Evolutionary conservation across 2,888 invertebrate species (phyloP).

Genomic region (Drosophila nigricruria): DNA sequence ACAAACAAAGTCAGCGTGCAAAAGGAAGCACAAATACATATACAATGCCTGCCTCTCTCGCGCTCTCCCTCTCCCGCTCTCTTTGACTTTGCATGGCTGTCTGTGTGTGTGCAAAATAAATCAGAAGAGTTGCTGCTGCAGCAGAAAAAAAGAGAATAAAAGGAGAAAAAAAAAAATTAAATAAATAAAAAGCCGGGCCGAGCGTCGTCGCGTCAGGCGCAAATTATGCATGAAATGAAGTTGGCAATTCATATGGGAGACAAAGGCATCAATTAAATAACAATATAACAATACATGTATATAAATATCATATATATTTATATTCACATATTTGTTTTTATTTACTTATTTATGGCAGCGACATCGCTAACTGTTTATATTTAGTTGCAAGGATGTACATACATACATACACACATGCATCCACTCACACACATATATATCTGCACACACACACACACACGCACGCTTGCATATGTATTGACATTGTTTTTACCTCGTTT

Average conservation of each 20-base stretch:
- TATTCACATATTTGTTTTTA: constrained; percentile 19
- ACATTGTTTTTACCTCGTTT: constrained; percentile 45
- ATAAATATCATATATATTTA: not conserved
- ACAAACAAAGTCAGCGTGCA: constrained; percentile 48
- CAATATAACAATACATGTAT: constrained; percentile 29
- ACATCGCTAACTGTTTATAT: constrained; percentile 52
- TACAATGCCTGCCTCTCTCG: constrained; percentile 15
- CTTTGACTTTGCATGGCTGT: not conserved
- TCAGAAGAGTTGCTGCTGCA: constrained; percentile 48
- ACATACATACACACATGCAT: constrained; percentile 20
- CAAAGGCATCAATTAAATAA: constrained; percentile 55
- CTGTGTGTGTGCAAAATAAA: constrained; percentile 58
- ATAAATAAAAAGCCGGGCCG: constrained; percentile 60
- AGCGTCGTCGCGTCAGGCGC: constrained; percentile 32
- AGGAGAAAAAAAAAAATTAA: constrained; percentile 39
- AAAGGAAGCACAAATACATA: constrained; percentile 50
- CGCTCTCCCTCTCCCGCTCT: not conserved
- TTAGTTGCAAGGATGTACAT: constrained; percentile 63
- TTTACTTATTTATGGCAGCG: constrained; percentile 46
- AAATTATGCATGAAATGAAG: constrained; percentile 56
- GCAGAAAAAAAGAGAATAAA: constrained; percentile 41
- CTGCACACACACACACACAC: constrained; percentile 20
- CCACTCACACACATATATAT: constrained; percentile 11
- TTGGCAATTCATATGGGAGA: constrained; percentile 40
- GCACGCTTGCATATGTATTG: constrained; percentile 8